phyloP scores from a whole-genome alignment of 2,113 vertebrate genomes.

The Acrocephalus kingi region DNA sequence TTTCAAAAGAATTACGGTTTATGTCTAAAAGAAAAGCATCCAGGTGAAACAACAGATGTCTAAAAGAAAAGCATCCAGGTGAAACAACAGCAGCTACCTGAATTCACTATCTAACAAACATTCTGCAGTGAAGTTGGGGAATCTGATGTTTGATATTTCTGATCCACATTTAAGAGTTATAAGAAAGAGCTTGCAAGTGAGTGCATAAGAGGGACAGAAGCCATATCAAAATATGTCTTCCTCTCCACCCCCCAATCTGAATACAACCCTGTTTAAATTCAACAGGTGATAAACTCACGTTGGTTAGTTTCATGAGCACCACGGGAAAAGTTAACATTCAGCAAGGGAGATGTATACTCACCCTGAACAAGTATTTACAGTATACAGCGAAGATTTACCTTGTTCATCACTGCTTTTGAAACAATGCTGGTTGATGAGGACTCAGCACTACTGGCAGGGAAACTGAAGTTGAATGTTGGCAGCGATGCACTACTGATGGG shows the following conservation, averaged over 20 bases:
- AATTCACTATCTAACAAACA: not conserved
- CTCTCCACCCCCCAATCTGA: not conserved
- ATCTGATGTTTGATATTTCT: not conserved
- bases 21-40: not conserved
- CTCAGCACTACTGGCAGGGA: conserved; percentile 63
- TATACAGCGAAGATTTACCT: conserved; percentile 52
- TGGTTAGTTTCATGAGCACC: not conserved
- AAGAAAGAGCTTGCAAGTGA: not conserved
- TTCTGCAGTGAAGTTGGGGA: not conserved
- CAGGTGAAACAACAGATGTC: not conserved
- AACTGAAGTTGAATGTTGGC: conserved; percentile 86
- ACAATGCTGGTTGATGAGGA: conserved; percentile 48
- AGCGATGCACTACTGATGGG: conserved; percentile 84
- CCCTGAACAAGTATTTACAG: not conserved
- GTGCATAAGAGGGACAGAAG: not conserved
- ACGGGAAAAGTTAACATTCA: not conserved
- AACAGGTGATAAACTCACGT: not conserved
- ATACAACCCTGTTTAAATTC: not conserved
- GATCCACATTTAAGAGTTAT: not conserved
- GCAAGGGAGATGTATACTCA: not conserved
- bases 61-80: not conserved
- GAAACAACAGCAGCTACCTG: not conserved
- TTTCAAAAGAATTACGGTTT: conserved; percentile 56
- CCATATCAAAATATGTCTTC: not conserved
- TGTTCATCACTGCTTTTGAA: conserved; percentile 64